These are phyloP conservation scores for Listrodromus nycthemerus DNA, from an alignment of 2,888 invertebrate genomes.

Conservation along the genomic window DNA sequence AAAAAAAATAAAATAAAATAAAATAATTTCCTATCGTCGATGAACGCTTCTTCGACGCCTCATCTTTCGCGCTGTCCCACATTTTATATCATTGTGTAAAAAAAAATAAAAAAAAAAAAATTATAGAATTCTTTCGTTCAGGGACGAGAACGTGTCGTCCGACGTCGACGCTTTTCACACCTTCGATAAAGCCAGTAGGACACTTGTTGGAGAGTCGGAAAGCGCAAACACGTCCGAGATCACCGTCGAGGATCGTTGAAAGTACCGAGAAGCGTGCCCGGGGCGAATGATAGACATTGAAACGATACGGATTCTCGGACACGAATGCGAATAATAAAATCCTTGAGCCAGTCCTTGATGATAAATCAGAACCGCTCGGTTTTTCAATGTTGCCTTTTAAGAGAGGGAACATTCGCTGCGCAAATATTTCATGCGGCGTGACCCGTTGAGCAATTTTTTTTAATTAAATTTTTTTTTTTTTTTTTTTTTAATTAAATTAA, in stretches of 20 bases:
- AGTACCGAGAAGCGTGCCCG: conserved; percentile 14
- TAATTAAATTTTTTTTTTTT: conserved; percentile 5
- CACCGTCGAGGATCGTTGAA: conserved; percentile 7
- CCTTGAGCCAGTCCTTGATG: conserved; percentile 57
- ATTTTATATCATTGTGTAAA: not conserved
- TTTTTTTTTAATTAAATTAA: not conserved
- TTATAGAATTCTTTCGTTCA: conserved; percentile 10
- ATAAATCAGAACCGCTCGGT: conserved; percentile 18
- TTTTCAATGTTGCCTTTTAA: conserved; percentile 12
- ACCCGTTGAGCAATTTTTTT: not conserved
- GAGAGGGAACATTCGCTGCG: no score
- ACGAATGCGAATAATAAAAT: conserved; percentile 41
- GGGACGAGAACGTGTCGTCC: conserved; percentile 1
- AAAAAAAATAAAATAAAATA: not conserved
- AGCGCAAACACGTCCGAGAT: conserved; percentile 39
- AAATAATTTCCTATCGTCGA: not conserved
- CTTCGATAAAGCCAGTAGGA: conserved; percentile 33
- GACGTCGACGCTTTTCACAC: conserved; percentile 13
- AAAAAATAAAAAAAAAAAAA: not conserved
- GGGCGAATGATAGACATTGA: conserved; percentile 49
- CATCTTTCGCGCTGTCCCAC: not conserved
- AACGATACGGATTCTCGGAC: conserved; percentile 37
- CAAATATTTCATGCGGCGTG: conserved; percentile 42
- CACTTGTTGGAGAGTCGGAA: conserved; percentile 8
- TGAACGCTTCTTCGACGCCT: not conserved